Evolutionary conservation across 2,888 invertebrate species (phyloP).

Genomic region (Drosophila fulvimacula): DNA sequence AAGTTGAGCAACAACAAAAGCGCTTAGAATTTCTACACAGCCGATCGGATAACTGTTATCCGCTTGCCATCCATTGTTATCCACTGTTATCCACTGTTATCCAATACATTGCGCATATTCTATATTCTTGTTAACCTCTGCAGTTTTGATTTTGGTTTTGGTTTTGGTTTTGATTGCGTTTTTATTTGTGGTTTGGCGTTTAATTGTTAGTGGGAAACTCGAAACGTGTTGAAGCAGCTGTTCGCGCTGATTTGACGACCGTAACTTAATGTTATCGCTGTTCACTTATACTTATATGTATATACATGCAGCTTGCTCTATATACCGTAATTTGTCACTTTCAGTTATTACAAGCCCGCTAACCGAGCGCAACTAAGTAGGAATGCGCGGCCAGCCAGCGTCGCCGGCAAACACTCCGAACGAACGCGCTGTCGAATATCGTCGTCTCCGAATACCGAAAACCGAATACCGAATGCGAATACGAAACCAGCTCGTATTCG

Average conservation of each 20-base stretch:
- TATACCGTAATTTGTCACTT: conserved; percentile 43
- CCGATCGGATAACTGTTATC: conserved; percentile 27
- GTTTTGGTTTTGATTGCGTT: conserved; percentile 23
- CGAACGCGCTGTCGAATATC: conserved; percentile 14
- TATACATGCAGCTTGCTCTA: conserved; percentile 1
- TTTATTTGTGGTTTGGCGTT: conserved; percentile 30
- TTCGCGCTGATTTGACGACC: conserved; percentile 35
- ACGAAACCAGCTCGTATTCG: conserved; percentile 8
- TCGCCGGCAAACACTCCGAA: conserved; percentile 71
- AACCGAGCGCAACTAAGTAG: conserved; percentile 69
- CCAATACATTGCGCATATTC: conserved; percentile 1
- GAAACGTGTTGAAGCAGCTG: conserved; percentile 63
- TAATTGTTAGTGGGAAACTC: conserved; percentile 27
- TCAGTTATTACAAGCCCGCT: conserved; percentile 70
- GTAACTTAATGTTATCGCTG: conserved; percentile 30
- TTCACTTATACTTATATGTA: neutral
- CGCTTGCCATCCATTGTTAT: neutral
- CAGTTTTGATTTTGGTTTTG: conserved; percentile 17
- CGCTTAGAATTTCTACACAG: neutral
- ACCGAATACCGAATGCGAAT: neutral
- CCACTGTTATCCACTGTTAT: conserved; percentile 1
- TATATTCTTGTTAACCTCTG: conserved; percentile 7
- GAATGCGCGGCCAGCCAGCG: conserved; percentile 39
- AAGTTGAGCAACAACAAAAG: conserved; percentile 4
- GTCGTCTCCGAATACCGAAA: conserved; percentile 13